Evolutionary conservation across 1,140 invertebrate species (phyloP).

Genomic region (Plodia interpunctella): DNA sequence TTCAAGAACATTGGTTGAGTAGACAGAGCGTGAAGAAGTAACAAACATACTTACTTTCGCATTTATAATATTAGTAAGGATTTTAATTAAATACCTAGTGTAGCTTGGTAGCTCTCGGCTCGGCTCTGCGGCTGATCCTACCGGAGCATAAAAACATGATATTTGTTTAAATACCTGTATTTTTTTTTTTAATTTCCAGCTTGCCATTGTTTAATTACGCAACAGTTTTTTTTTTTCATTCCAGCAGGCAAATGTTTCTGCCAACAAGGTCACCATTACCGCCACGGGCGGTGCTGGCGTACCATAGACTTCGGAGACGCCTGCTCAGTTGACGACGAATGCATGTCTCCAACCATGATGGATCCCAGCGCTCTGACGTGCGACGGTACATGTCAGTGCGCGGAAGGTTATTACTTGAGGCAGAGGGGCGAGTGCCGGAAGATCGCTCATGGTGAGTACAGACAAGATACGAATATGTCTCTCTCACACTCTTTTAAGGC

Average conservation of each 20-base stretch:
- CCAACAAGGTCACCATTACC: constrained; percentile 40
- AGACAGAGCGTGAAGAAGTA: no score
- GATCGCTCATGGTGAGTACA: constrained; percentile 30
- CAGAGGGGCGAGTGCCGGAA: constrained; percentile 60
- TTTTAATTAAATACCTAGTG: no score
- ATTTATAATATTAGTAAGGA: no score
- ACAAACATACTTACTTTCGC: no score
- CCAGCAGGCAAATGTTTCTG: constrained; percentile 46
- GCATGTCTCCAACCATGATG: constrained; percentile 26
- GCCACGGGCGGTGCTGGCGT: constrained; percentile 56
- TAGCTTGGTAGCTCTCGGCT: no score
- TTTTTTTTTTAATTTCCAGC: no score
- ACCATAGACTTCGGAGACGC: constrained; percentile 30
- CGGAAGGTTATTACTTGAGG: constrained; percentile 46
- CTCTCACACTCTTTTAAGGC: no score
- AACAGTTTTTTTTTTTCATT: constrained; percentile 4
- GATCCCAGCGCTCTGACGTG: constrained; percentile 50
- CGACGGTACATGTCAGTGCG: constrained; percentile 40
- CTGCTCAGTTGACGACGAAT: constrained; percentile 48
- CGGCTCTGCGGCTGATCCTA: no score
- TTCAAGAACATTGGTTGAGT: no score
- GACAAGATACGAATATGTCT: no score
- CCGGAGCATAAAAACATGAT: no score
- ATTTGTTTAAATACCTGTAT: neutral
- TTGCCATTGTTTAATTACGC: no score